A percentile compares a stretch with the other conserved stretches of the same genome.
Conservation (phyloP, 2,888 invertebrate species). For the Cerastis rubricosa region DNA sequence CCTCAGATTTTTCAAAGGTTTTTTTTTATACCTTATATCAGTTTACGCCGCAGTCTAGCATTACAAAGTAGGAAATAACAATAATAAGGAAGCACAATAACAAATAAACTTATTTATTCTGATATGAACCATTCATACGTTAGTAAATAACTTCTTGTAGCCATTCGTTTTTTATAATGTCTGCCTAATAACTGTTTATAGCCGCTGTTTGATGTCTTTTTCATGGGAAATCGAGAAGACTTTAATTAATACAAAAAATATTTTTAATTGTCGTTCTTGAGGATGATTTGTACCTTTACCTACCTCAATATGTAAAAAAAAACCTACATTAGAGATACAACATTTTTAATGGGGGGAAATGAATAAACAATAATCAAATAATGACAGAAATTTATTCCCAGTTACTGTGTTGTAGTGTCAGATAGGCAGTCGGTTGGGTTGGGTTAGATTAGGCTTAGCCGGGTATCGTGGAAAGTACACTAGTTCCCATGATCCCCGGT, state of each 20-base stretch:
- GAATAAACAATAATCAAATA: not conserved
- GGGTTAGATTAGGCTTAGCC: no score
- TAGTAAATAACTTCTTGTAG: slow-evolving; percentile 41
- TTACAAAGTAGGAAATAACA: slow-evolving; percentile 42
- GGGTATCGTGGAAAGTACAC: no score
- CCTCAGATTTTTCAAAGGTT: not conserved
- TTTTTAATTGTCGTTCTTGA: not conserved
- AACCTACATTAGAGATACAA: not conserved
- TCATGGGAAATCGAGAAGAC: slow-evolving; percentile 17
- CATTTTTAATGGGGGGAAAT: no score
- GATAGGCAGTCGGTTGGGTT: not conserved
- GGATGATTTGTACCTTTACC: not conserved
- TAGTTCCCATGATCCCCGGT: no score
- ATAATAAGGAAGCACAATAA: slow-evolving; percentile 52
- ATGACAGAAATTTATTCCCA: not conserved
- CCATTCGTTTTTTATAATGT: slow-evolving; percentile 48
- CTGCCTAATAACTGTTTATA: slow-evolving; percentile 29
- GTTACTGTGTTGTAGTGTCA: not conserved
- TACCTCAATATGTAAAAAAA: not conserved
- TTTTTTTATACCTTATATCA: not conserved
- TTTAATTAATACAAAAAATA: not conserved
- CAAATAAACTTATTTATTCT: slow-evolving; percentile 44
- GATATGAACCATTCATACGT: slow-evolving; percentile 33
- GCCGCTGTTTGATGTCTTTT: slow-evolving; percentile 32
- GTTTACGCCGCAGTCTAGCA: slow-evolving; percentile 16